These are phyloP conservation scores for Fukomys damarensis DNA, from an alignment of 2,113 vertebrate genomes.

Conservation along the genomic window DNA sequence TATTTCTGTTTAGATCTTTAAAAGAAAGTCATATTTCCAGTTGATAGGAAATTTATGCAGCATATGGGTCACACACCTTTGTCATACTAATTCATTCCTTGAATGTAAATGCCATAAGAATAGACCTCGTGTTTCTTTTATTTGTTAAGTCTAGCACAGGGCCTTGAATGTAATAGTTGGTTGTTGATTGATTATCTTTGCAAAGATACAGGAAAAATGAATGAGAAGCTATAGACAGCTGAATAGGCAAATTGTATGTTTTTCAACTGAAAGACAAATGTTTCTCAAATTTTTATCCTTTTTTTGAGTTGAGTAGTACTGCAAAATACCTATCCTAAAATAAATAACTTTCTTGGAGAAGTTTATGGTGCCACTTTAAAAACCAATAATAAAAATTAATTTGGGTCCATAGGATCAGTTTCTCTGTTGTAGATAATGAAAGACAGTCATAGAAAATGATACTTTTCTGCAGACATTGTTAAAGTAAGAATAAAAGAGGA, in stretches of 20 bases:
- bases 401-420: neutral
- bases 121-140: neutral
- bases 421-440: neutral
- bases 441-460: neutral
- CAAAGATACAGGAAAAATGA: neutral
- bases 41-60: neutral
- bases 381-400: neutral
- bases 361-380: neutral
- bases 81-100: too few relatives aligned
- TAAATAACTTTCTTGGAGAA: too few relatives aligned
- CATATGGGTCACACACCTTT: too few relatives aligned
- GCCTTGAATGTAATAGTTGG: neutral
- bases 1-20: neutral
- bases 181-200: neutral
- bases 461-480: neutral
- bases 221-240: neutral
- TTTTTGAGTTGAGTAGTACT: neutral
- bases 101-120: neutral
- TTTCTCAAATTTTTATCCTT: neutral
- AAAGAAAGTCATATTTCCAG: neutral
- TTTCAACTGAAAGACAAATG: neutral
- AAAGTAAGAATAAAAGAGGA: neutral
- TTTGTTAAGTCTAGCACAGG: neutral
- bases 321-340: neutral
- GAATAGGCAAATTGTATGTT: neutral